phyloP scores from a whole-genome alignment of 2,888 invertebrate genomes.

The Melanotus villosus region DNA sequence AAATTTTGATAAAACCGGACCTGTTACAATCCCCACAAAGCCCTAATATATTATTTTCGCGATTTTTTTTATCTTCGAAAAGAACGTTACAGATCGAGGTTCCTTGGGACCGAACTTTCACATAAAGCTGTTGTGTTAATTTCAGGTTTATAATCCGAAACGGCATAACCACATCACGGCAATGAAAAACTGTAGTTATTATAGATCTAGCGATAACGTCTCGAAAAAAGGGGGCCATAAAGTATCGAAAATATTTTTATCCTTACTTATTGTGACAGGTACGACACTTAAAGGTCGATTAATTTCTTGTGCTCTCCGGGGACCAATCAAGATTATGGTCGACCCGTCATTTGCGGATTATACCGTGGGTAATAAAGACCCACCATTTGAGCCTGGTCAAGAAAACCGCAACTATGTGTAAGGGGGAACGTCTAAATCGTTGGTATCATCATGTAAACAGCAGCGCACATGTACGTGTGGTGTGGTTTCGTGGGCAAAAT shows the following conservation, averaged over 20 bases:
- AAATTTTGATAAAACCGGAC: too few relatives aligned
- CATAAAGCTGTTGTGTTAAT: conserved; percentile 20
- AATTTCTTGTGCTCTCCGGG: conserved; percentile 36
- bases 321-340: conserved; percentile 38
- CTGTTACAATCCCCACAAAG: too few relatives aligned
- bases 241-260: conserved; percentile 44
- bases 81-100: neutral
- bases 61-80: neutral
- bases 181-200: conserved; percentile 41
- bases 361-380: conserved; percentile 28
- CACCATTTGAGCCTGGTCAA: conserved; percentile 24
- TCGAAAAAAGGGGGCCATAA: conserved; percentile 31
- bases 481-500: conserved; percentile 4
- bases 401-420: conserved; percentile 46
- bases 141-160: conserved; percentile 33
- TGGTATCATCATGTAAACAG: conserved; percentile 37
- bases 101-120: conserved; percentile 14
- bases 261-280: conserved; percentile 46
- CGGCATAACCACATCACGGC: conserved; percentile 30
- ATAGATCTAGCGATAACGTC: conserved; percentile 37
- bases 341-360: conserved; percentile 40
- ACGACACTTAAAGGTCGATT: conserved; percentile 43
- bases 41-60: neutral
- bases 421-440: conserved; percentile 38
- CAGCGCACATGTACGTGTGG: conserved; percentile 24